A percentile compares a stretch with the other conserved stretches of the same genome.
Evolutionary conservation across 2,113 vertebrate species (phyloP).

Genomic region (Toxotes jaculatrix): DNA sequence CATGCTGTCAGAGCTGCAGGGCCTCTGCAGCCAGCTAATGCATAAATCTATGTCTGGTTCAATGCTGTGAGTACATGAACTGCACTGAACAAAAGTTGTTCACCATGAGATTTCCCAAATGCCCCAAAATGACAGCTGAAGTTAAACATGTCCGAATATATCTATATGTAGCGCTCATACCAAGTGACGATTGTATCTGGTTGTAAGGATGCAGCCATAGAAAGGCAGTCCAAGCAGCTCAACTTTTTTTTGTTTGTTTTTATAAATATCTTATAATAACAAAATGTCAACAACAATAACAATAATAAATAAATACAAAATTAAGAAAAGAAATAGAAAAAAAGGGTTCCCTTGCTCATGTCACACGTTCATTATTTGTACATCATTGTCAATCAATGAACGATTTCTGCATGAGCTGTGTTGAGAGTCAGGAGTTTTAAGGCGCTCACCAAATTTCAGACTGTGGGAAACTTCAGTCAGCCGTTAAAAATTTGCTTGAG

Average conservation of each 20-base stretch:
- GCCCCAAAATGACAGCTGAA: neutral
- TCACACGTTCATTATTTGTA: no score
- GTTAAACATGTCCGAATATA: neutral
- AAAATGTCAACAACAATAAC: no score
- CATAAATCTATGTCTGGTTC: neutral
- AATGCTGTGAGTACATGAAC: neutral
- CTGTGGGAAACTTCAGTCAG: constrained; percentile 34
- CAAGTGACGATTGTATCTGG: no score
- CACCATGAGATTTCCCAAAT: neutral
- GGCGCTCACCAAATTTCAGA: constrained; percentile 4
- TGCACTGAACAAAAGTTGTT: neutral
- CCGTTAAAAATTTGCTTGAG: constrained; percentile 4
- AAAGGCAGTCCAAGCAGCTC: no score
- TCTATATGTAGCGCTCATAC: no score
- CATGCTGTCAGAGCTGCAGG: neutral
- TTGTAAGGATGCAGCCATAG: no score
- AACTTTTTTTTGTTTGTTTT: no score
- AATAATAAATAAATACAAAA: no score
- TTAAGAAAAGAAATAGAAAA: no score
- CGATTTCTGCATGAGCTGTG: neutral
- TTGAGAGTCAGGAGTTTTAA: neutral
- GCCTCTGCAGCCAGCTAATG: neutral
- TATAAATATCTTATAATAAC: no score
- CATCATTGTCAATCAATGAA: no score
- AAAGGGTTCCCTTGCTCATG: no score